A percentile compares a stretch with the other conserved stretches of the same genome.
phyloP scores from a whole-genome alignment of 2,113 vertebrate genomes.

The Sylvietta virens region DNA sequence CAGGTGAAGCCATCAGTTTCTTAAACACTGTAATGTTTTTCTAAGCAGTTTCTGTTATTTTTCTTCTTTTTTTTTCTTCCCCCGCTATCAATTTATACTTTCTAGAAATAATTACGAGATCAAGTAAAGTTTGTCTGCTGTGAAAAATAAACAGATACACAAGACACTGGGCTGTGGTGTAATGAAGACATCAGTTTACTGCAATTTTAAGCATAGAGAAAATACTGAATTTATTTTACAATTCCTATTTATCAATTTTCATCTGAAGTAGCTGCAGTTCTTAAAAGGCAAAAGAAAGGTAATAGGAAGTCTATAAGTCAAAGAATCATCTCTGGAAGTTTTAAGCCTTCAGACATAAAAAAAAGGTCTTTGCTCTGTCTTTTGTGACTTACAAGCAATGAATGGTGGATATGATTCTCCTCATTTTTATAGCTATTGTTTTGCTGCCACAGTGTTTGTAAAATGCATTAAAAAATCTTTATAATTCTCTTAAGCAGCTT shows the following conservation, averaged over 20 bases:
- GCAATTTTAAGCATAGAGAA: neutral
- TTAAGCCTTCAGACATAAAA: conserved; percentile 46
- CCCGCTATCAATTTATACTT: conserved; percentile 41
- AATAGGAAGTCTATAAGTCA: neutral
- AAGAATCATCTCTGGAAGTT: conserved; percentile 35
- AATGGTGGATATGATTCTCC: conserved; percentile 9
- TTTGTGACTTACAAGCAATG: conserved; percentile 37
- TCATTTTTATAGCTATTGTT: conserved; percentile 62
- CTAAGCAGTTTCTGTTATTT: conserved; percentile 35
- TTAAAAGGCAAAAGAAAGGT: conserved; percentile 3
- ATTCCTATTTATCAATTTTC: neutral
- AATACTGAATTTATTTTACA: conserved; percentile 4
- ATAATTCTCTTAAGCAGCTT: conserved; percentile 74
- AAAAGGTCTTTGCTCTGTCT: conserved; percentile 49
- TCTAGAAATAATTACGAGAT: conserved; percentile 41
- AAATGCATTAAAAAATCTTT: conserved; percentile 62
- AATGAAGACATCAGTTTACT: conserved; percentile 61
- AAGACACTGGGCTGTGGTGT: neutral
- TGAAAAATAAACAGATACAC: neutral
- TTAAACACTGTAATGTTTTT: conserved; percentile 64
- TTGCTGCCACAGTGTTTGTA: conserved; percentile 66
- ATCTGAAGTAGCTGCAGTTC: neutral
- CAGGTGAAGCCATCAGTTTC: conserved; percentile 83
- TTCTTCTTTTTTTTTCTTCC: neutral
- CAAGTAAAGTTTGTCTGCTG: conserved; percentile 44